phyloP scores from a whole-genome alignment of 2,797 vertebrate genomes.

The Labeo calbasu region DNA sequence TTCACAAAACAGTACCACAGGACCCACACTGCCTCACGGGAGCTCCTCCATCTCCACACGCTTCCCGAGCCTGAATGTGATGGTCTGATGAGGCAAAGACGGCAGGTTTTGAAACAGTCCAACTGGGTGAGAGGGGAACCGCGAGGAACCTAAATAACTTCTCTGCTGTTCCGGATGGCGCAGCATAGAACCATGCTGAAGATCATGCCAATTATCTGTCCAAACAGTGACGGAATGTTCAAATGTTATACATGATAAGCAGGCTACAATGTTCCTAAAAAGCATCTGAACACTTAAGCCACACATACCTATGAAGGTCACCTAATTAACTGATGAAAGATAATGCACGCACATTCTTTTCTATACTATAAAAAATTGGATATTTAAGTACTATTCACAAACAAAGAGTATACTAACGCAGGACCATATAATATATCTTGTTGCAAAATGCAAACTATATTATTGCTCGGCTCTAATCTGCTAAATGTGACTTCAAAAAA shows the following conservation, averaged over 20 bases:
- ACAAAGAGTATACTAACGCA: too few species aligned
- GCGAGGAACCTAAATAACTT: slow-evolving; percentile 85
- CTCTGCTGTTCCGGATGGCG: slow-evolving; percentile 91
- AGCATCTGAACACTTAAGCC: background rate
- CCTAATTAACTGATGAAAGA: too few species aligned
- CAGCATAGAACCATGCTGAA: slow-evolving; percentile 99
- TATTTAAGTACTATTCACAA: background rate
- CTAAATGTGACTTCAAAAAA: too few species aligned
- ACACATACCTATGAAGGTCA: background rate
- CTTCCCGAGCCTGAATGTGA: slow-evolving; percentile 51
- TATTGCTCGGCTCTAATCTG: too few species aligned
- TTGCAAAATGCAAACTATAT: too few species aligned
- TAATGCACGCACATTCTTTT: background rate
- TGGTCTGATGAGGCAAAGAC: slow-evolving; percentile 44
- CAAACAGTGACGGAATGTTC: background rate
- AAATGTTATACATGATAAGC: background rate
- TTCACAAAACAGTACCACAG: slow-evolving; percentile 37
- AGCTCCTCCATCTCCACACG: slow-evolving; percentile 29
- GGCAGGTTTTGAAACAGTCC: slow-evolving; percentile 27
- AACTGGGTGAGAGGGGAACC: slow-evolving; percentile 51
- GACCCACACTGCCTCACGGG: slow-evolving; percentile 25
- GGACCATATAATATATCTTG: too few species aligned
- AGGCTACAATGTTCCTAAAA: background rate
- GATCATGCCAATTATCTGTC: slow-evolving; percentile 95
- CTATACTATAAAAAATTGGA: background rate